A percentile compares a stretch with the other conserved stretches of the same genome.
These are phyloP conservation scores for Agrochola lychnidis DNA, from an alignment of 2,888 invertebrate genomes.

Conservation along the genomic window DNA sequence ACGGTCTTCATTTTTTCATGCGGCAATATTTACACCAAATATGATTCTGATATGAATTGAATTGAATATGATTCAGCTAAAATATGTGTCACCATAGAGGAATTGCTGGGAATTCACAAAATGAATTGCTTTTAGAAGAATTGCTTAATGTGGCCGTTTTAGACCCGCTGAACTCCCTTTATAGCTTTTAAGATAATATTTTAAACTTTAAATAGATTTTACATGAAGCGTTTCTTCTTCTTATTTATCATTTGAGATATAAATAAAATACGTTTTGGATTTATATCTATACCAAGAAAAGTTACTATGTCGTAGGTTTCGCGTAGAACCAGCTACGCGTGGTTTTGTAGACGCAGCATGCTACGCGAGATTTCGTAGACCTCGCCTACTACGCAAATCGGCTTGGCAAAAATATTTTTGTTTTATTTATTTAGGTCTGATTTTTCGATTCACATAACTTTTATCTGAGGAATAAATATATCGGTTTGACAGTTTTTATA, in stretches of 20 bases:
- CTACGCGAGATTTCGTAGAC: neutral
- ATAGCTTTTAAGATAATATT: neutral
- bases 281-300: no score
- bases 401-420: no score
- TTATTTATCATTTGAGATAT: neutral
- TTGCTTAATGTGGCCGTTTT: no score
- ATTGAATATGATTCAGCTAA: no score
- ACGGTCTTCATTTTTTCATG: no score
- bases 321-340: neutral
- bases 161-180: neutral
- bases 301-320: neutral
- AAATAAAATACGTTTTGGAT: neutral
- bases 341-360: neutral
- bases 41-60: no score
- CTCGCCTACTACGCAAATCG: neutral
- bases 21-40: no score
- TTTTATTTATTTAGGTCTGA: neutral
- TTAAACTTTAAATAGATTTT: neutral
- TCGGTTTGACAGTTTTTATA: neutral
- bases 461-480: neutral
- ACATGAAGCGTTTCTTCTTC: neutral
- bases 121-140: no score
- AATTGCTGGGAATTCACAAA: no score
- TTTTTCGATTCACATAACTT: neutral
- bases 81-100: no score